Percentiles rank a stretch among this genome's conserved stretches.
Evolutionary conservation across 2,888 invertebrate species (phyloP).

Genomic region (Macrosiphum euphorbiae): DNA sequence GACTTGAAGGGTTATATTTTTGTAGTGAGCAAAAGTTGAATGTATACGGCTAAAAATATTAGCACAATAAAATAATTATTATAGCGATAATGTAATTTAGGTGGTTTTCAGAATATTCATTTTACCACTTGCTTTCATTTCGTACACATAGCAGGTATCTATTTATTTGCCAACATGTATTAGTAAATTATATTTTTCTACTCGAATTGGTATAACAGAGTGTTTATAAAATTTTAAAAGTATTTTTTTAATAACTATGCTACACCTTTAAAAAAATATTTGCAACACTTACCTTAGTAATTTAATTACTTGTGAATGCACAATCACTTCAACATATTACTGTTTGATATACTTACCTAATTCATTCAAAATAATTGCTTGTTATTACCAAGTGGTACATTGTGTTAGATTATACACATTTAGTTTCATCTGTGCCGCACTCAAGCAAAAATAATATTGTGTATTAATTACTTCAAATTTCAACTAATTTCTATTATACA

Average conservation of each 20-base stretch:
- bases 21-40: not conserved
- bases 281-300: not conserved
- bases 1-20: not conserved
- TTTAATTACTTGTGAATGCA: not conserved
- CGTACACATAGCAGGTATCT: not conserved
- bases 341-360: not conserved
- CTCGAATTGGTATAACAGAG: not conserved
- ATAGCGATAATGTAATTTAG: not conserved
- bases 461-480: not conserved
- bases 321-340: not conserved
- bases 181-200: not conserved
- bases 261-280: not conserved
- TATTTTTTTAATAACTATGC: not conserved
- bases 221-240: not conserved
- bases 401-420: not conserved
- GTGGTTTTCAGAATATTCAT: not conserved
- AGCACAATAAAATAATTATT: not conserved
- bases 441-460: not conserved
- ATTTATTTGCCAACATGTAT: not conserved
- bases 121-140: not conserved
- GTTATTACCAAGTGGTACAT: not conserved
- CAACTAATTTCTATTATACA: not conserved
- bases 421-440: not conserved
- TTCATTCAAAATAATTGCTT: slow-evolving; percentile 11
- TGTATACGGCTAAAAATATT: not conserved